These are phyloP conservation scores for Balaeniceps rex DNA, from an alignment of 2,113 vertebrate species.

Conservation along the genomic window DNA sequence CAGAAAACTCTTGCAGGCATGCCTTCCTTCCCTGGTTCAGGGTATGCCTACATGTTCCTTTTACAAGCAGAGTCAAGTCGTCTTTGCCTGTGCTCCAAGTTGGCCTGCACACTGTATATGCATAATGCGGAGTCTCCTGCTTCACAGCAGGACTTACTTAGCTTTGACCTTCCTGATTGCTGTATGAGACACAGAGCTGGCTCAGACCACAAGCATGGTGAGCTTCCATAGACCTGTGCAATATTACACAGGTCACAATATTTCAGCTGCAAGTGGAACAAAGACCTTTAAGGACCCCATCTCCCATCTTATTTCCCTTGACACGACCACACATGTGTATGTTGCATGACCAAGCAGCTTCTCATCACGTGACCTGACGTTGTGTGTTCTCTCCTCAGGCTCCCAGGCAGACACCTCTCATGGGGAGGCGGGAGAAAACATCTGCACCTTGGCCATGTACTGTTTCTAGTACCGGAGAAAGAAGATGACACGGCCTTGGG, in stretches of 20 bases:
- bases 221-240: not conserved
- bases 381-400: not conserved
- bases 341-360: not conserved
- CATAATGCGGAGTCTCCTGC: not conserved
- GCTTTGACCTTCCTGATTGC: not conserved
- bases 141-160: not conserved
- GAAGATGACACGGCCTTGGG: not conserved
- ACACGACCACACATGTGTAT: accelerated
- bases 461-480: not conserved
- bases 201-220: not conserved
- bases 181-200: not conserved
- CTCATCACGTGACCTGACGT: not conserved
- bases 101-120: accelerated
- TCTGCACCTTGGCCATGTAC: not conserved
- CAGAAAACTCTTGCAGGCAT: not conserved
- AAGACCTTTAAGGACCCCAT: not conserved
- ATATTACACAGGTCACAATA: not conserved
- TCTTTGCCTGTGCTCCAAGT: not conserved
- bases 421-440: not conserved
- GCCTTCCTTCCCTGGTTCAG: not conserved
- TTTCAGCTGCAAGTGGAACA: not conserved
- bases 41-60: not conserved
- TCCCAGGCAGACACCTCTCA: not conserved
- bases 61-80: not conserved
- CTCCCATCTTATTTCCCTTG: not conserved